Evolutionary conservation across 2,113 vertebrate genomes (phyloP).

Genomic region (Arizona elegans): DNA sequence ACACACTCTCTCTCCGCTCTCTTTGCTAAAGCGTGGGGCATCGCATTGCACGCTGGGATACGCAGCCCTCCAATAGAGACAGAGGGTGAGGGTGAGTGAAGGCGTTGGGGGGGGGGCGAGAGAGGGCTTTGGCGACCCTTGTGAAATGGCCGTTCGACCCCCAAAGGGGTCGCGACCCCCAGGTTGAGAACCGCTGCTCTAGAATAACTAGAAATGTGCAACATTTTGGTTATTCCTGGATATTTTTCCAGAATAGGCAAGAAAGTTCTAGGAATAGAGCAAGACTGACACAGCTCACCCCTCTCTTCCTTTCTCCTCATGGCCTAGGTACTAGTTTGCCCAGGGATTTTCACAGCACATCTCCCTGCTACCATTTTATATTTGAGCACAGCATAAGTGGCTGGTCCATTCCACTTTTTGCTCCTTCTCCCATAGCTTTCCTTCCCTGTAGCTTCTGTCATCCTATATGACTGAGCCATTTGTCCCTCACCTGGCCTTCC

Average conservation of each 20-base stretch:
- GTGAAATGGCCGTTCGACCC: too few species aligned
- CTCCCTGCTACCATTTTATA: not conserved
- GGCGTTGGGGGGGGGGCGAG: too few species aligned
- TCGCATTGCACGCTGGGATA: too few species aligned
- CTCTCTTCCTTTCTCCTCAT: not conserved
- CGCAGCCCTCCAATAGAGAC: too few species aligned
- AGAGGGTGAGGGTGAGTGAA: too few species aligned
- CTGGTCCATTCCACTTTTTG: not conserved
- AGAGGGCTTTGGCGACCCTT: too few species aligned
- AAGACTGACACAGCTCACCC: not conserved
- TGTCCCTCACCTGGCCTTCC: not conserved
- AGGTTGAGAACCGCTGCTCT: too few species aligned
- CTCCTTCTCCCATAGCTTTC: not conserved
- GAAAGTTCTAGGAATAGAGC: not conserved
- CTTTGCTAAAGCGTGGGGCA: too few species aligned
- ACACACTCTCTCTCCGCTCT: too few species aligned
- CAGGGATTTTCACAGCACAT: not conserved
- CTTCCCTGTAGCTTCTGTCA: not conserved
- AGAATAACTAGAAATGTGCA: not conserved
- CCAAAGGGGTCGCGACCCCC: too few species aligned
- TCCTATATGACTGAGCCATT: not conserved
- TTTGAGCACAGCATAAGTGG: not conserved
- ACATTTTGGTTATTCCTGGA: not conserved
- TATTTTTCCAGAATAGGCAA: not conserved
- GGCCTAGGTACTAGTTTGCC: not conserved